Evolutionary conservation across 2,113 vertebrate species (phyloP), one percentile per base, ranked within the genome.

Genomic region (Pardalotus punctatus): DNA sequence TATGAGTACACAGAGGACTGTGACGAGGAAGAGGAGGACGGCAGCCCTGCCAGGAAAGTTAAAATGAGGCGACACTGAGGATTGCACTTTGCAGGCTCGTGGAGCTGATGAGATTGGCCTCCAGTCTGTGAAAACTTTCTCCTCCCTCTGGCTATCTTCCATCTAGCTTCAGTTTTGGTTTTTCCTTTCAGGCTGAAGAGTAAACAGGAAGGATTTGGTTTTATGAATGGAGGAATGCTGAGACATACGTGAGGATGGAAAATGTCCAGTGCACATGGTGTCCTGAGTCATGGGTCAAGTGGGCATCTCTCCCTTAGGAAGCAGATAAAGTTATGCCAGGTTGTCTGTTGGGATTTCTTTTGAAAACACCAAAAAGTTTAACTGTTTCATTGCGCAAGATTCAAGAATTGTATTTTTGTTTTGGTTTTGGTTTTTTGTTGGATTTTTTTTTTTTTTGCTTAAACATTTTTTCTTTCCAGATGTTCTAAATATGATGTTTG

Each of bases 1-100:
- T 97, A 98, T 1, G 98, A 98, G 85, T 97, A 98, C 22, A 96
- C 97, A 0, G 98, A 98, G 84, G 98, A 97, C 97, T 98, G 97
- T 83, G 97, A 97, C 0, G 97, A 98, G 47, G 97, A 98, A 1
- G 97, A 98, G 65, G 98, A 98, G 60, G 93, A 98, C 0, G 97
- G 98, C 91, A 98, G 98, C 93, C 98, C 98, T 0, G 97, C 98
- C 77, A 98, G 99, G 88, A 99, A 99, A 97, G 99, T 99, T 56
- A 99, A 99, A 97, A 99, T 99, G 99, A 98, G 99, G 92, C 98
- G 99, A 64, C 99, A 99, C 93, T 99, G 98, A 99, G 94, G 86
- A 86, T 86, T 66, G 94, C 66, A 74, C 88, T 89, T 80, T 42
- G 89, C 61, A 10, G 87, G 94, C 95, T 96, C 43, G 2, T 22